Percentiles rank a stretch among this genome's conserved stretches.
phyloP scores from a whole-genome alignment of 2,888 invertebrate species.

The Lampropteryx suffumata region DNA sequence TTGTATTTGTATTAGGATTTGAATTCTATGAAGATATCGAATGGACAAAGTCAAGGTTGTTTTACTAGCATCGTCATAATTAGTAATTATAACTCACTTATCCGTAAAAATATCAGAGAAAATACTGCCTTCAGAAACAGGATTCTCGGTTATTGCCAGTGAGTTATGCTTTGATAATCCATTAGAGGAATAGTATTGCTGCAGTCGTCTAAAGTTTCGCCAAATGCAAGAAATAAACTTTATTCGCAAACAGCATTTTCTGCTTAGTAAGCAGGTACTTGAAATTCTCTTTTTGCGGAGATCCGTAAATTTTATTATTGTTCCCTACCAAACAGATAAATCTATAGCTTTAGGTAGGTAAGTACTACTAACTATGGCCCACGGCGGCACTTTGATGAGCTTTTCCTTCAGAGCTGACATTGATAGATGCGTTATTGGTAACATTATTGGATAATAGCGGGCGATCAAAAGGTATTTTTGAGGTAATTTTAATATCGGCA shows the following conservation, averaged over 20 bases:
- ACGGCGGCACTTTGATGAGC: constrained; percentile 28
- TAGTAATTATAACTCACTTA: constrained; percentile 1
- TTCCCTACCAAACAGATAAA: constrained; percentile 3
- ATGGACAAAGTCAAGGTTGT: too few species aligned
- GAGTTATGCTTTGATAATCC: constrained; percentile 16
- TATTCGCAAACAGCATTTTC: constrained; percentile 5
- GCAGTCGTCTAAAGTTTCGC: constrained; percentile 15
- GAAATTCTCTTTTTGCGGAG: constrained; percentile 4
- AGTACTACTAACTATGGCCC: constrained; percentile 16
- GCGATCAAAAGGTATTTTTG: constrained; percentile 22
- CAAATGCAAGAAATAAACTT: constrained; percentile 12
- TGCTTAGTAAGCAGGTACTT: neutral
- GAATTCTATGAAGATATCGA: too few species aligned
- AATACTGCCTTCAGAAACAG: constrained; percentile 7
- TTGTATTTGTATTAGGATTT: too few species aligned
- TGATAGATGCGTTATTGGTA: constrained; percentile 35
- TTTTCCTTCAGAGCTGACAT: constrained; percentile 32
- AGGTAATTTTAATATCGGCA: constrained; percentile 21
- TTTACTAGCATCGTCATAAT: neutral
- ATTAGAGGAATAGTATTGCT: constrained; percentile 15
- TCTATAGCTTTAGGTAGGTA: neutral
- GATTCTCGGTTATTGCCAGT: constrained; percentile 12
- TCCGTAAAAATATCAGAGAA: constrained; percentile 4
- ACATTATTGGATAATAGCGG: constrained; percentile 31
- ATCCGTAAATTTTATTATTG: constrained; percentile 4